These are phyloP conservation scores for Rhipidura dahli DNA, from an alignment of 2,113 vertebrate species.

Conservation along the genomic window DNA sequence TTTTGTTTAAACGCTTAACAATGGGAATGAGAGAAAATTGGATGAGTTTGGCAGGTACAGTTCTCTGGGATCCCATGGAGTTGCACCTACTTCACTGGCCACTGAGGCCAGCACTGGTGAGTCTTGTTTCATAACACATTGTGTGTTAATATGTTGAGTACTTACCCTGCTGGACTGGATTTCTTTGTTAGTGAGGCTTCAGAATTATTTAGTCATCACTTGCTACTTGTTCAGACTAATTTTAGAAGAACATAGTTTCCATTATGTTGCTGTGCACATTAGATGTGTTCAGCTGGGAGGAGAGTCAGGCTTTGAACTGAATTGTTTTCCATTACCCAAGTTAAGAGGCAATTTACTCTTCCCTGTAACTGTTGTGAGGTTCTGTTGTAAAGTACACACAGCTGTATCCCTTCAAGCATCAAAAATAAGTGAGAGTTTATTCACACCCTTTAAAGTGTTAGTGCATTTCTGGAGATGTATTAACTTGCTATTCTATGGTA, in stretches of 20 bases:
- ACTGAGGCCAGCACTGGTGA: background rate
- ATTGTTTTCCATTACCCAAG: conserved; percentile 4
- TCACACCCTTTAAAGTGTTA: background rate
- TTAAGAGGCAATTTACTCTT: background rate
- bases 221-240: conserved; percentile 19
- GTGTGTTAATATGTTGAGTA: background rate
- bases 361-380: background rate
- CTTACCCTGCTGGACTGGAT: background rate
- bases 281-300: background rate
- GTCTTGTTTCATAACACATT: background rate
- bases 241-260: conserved; percentile 9
- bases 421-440: background rate
- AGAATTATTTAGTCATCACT: conserved; percentile 5
- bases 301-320: background rate
- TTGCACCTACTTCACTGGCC: background rate
- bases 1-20: background rate
- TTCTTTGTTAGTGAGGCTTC: background rate
- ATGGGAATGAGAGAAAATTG: background rate
- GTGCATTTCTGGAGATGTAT: background rate
- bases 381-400: background rate
- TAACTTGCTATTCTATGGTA: background rate
- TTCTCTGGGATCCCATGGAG: background rate
- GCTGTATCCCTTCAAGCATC: background rate
- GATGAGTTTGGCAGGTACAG: background rate
- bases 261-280: background rate